Evolutionary conservation across 2,113 vertebrate genomes (phyloP).

Genomic region (Chaetorhynchus papuensis): DNA sequence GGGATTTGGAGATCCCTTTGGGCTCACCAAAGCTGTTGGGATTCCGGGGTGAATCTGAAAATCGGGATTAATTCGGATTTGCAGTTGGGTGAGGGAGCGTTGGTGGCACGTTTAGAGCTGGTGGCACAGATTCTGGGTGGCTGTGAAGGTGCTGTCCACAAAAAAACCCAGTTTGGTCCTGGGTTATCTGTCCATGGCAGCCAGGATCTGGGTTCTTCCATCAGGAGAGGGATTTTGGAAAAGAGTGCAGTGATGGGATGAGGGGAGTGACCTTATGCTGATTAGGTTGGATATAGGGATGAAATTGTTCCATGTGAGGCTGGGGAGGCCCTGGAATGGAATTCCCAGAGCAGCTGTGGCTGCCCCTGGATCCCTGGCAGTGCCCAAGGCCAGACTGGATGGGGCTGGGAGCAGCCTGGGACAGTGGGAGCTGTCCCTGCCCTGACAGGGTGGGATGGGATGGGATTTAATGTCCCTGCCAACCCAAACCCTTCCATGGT

Average conservation of each 20-base stretch:
- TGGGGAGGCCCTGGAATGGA: neutral
- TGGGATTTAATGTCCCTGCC: neutral
- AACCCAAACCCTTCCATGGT: neutral
- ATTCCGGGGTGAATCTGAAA: neutral
- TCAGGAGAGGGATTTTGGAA: neutral
- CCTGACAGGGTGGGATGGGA: neutral
- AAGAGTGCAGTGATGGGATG: neutral
- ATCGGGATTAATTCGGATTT: neutral
- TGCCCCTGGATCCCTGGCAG: neutral
- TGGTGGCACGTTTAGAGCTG: neutral
- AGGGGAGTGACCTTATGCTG: neutral
- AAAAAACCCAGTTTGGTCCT: neutral
- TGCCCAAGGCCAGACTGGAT: neutral
- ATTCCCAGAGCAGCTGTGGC: neutral
- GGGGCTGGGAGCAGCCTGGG: neutral
- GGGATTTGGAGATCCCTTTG: no score
- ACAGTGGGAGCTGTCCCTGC: neutral
- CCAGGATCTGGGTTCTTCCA: neutral
- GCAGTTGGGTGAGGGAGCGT: neutral
- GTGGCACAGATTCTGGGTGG: neutral
- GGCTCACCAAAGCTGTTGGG: neutral
- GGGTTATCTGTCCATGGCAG: neutral
- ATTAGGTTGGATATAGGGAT: neutral
- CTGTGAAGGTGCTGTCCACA: neutral
- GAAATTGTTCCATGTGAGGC: neutral